A percentile compares a stretch with the other conserved stretches of the same genome.
Evolutionary conservation across 2,888 invertebrate species (phyloP).

Genomic region (Himalopsyche anomala): DNA sequence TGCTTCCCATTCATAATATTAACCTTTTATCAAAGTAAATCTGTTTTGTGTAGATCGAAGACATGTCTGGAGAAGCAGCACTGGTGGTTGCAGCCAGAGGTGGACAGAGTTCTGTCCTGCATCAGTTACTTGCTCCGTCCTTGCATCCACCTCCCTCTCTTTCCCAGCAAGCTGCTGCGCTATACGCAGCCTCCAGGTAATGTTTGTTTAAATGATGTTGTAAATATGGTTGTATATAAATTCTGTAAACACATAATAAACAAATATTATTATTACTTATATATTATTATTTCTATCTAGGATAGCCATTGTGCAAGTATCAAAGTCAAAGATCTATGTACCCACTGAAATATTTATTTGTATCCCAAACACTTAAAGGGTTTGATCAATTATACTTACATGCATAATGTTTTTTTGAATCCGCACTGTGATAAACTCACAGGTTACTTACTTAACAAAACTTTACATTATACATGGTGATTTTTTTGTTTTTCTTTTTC

Average conservation of each 20-base stretch:
- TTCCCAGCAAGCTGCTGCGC: conserved; percentile 62
- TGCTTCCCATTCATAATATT: too few species aligned
- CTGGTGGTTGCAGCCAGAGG: conserved; percentile 65
- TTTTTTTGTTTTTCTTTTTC: too few species aligned
- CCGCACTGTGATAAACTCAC: too few species aligned
- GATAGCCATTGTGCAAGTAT: background rate
- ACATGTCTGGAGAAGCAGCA: conserved; percentile 66
- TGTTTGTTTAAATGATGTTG: background rate
- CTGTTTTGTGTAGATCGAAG: conserved; percentile 44
- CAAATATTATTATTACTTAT: too few species aligned
- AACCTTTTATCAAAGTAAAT: background rate
- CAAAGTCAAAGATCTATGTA: too few species aligned
- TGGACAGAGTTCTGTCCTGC: conserved; percentile 62
- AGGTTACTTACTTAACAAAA: too few species aligned
- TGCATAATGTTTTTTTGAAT: too few species aligned
- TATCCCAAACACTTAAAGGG: too few species aligned
- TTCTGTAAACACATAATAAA: background rate
- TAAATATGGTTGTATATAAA: background rate
- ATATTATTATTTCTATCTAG: too few species aligned
- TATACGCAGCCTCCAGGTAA: conserved; percentile 64
- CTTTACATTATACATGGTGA: too few species aligned
- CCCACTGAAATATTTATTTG: too few species aligned
- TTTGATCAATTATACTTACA: too few species aligned
- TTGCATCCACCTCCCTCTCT: conserved; percentile 58
- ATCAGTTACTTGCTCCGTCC: conserved; percentile 61